Conservation (phyloP, 2,113 vertebrate genomes). For the Sceloporus tristichus region DNA sequence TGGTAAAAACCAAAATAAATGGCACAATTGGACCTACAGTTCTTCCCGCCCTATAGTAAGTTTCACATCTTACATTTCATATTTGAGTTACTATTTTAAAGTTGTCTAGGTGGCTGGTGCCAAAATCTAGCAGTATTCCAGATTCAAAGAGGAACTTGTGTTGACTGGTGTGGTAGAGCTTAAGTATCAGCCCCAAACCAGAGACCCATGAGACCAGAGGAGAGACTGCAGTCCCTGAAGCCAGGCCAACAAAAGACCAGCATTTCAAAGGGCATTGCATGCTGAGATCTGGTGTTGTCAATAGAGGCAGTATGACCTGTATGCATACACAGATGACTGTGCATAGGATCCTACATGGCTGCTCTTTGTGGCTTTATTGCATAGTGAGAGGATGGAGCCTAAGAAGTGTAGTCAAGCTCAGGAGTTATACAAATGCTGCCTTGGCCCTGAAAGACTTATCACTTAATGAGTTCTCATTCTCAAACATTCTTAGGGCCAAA, state of each 20-base stretch:
- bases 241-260: not conserved
- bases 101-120: not conserved
- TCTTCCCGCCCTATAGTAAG: conserved; percentile 5
- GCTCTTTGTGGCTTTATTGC: too few relatives aligned
- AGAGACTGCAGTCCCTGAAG: not conserved
- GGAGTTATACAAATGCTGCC: too few relatives aligned
- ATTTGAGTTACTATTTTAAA: conserved; percentile 16
- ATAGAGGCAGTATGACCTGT: not conserved
- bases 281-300: not conserved
- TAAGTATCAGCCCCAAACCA: not conserved
- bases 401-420: too few relatives aligned
- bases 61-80: conserved; percentile 11
- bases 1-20: not conserved
- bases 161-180: not conserved
- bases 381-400: too few relatives aligned
- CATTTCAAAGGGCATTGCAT: not conserved
- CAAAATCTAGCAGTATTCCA: not conserved
- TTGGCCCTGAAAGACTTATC: too few relatives aligned
- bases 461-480: too few relatives aligned
- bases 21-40: conserved; percentile 32
- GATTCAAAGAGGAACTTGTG: not conserved
- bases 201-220: not conserved
- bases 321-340: too few relatives aligned
- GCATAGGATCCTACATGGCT: too few relatives aligned
- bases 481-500: too few relatives aligned